Evolutionary conservation across 2,113 vertebrate genomes (phyloP).

Genomic region (Probosciger aterrimus): DNA sequence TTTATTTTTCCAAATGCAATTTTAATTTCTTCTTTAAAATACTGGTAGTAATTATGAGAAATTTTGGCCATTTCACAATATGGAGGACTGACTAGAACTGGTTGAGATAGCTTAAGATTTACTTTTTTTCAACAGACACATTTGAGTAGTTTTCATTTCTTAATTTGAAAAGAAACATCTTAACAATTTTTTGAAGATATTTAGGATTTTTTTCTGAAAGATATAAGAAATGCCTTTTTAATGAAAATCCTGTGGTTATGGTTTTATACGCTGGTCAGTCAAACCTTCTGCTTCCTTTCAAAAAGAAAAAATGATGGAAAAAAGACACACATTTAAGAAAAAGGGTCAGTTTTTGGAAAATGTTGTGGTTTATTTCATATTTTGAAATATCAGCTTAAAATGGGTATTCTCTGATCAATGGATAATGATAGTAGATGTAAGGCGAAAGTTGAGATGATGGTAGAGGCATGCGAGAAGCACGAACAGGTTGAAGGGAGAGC

Average conservation of each 20-base stretch:
- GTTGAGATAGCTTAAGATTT: background rate
- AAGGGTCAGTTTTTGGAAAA: background rate
- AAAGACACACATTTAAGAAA: background rate
- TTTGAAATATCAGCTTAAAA: background rate
- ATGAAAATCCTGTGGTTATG: background rate
- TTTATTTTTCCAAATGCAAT: background rate
- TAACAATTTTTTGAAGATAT: background rate
- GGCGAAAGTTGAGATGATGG: background rate
- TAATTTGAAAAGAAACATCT: background rate
- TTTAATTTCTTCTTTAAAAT: background rate
- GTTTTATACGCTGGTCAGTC: background rate
- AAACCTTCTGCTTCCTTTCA: background rate
- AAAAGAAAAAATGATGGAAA: background rate
- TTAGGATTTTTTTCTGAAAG: background rate
- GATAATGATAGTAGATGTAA: background rate
- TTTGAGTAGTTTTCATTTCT: background rate
- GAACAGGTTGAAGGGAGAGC: background rate
- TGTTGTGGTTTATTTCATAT: background rate
- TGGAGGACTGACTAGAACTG: background rate
- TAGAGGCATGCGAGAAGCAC: background rate
- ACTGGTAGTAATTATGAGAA: background rate
- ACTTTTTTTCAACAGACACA: background rate
- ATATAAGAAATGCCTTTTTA: background rate
- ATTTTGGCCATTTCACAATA: background rate
- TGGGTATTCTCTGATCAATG: background rate